Conservation (phyloP, 2,113 vertebrate species). For the Charina bottae region DNA sequence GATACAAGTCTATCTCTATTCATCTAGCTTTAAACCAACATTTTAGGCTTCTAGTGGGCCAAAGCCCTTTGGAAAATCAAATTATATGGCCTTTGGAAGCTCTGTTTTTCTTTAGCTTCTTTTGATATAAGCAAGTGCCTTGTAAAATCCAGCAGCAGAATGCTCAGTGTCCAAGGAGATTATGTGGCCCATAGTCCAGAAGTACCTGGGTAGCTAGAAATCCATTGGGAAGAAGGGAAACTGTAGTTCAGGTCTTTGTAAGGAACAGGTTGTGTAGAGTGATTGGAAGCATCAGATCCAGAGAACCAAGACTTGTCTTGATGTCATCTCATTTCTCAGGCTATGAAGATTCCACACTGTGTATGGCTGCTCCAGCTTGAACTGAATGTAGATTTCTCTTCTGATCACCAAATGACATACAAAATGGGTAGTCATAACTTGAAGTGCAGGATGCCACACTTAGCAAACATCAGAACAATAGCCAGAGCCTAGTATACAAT, state of each 20-base stretch:
- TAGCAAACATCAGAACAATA: background rate
- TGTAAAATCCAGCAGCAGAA: background rate
- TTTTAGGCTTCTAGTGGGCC: background rate
- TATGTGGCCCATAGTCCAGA: background rate
- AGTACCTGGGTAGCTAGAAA: background rate
- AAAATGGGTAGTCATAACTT: background rate
- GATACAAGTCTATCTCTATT: background rate
- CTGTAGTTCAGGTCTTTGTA: background rate
- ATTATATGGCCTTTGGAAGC: background rate
- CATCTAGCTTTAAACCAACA: background rate
- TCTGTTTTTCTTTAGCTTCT: background rate
- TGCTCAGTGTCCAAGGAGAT: background rate
- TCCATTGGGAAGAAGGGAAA: background rate
- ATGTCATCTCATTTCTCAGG: background rate
- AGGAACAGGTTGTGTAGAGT: background rate
- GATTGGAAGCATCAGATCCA: background rate
- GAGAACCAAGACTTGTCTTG: background rate
- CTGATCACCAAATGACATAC: background rate
- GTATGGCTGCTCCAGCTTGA: background rate
- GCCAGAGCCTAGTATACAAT: background rate
- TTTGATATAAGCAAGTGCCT: background rate
- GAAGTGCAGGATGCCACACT: background rate
- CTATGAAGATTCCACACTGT: background rate
- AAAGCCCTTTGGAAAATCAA: background rate
- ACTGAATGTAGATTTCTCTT: background rate